Evolutionary conservation across 2,797 vertebrate genomes (phyloP), one percentile per base, ranked within the genome.

Genomic region (Micromesistius poutassou): DNA sequence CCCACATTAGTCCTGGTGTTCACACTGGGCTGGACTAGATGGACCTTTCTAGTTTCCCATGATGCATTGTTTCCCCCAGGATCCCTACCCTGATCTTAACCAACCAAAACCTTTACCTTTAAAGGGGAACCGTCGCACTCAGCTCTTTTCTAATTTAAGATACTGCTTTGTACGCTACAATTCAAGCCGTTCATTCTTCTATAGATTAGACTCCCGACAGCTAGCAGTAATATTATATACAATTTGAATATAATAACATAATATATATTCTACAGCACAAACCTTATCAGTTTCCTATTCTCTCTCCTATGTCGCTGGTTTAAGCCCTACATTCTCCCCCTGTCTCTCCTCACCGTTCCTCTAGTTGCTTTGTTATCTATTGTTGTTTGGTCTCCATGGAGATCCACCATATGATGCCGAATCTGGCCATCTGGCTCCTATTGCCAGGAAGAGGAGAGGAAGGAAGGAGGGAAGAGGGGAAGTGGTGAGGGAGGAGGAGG

Each of bases 371-470:
- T 66, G 22, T 66, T 28, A 68, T 68, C 25, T 68, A 68, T 28
- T 68, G 62, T 30, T 68, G 62, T 28, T 28, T 68, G 62, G 9
- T 68, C 62, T 68, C 62, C 62, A 68, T 68, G 62, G 62, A 68
- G 62, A 66, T n/a, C 50, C 5, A 62, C 19, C 50, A 62, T 62
- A 62, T 68, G 62, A 68, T 28, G 25, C 25, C 0, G 62, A 68
- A 28, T 68, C 62, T 68, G 25, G 28, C 25, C 62, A 68, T 68
- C 62, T 68, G 62, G 25, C 62, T 66, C 55, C n/a, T 10, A 66
- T n/a, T 9, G 9, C 55, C 55, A 55, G 50, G 50, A 5, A n/a
- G 22, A 8, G 22, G 19, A 13, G 5, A 4, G 50, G 22, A 19
- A 8, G 22, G 50, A n/a, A n/a, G 50, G 50, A n/a, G 50, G 19